These are phyloP conservation scores for Pelusios castaneus DNA, from an alignment of 2,113 vertebrate species.

Conservation along the genomic window DNA sequence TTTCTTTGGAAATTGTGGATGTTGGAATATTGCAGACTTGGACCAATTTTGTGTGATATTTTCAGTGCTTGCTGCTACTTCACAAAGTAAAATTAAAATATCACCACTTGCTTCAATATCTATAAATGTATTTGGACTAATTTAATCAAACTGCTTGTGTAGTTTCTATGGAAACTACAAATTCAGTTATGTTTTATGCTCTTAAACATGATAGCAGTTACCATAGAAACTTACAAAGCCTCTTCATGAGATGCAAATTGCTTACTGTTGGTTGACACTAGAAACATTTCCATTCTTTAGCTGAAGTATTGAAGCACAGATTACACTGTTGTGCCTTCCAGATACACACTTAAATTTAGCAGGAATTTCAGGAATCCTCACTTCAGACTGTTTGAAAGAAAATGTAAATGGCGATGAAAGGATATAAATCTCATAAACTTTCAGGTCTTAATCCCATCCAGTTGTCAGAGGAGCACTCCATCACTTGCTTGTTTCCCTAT, in stretches of 20 bases:
- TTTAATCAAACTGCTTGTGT: conserved; percentile 44
- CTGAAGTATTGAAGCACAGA: neutral
- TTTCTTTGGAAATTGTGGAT: neutral
- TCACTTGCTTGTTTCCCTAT: neutral
- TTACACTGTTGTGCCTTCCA: neutral
- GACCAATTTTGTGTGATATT: neutral
- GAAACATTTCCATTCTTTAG: conserved; percentile 23
- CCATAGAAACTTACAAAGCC: conserved; percentile 68
- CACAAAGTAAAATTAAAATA: conserved; percentile 35
- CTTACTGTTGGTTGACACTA: conserved; percentile 38
- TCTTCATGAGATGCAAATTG: conserved; percentile 44
- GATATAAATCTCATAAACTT: neutral
- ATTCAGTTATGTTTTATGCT: conserved; percentile 36
- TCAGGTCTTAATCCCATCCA: neutral
- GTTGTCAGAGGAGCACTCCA: neutral
- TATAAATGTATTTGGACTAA: neutral
- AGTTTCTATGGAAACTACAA: conserved; percentile 36
- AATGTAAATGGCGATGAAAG: neutral
- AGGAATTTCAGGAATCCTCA: neutral
- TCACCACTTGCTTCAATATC: neutral
- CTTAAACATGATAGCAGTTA: conserved; percentile 52
- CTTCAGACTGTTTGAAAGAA: neutral
- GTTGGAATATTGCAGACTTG: neutral
- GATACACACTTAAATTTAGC: neutral
- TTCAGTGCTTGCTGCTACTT: conserved; percentile 35